phyloP scores from a whole-genome alignment of 2,888 invertebrate species.

The Acleris sparsana region DNA sequence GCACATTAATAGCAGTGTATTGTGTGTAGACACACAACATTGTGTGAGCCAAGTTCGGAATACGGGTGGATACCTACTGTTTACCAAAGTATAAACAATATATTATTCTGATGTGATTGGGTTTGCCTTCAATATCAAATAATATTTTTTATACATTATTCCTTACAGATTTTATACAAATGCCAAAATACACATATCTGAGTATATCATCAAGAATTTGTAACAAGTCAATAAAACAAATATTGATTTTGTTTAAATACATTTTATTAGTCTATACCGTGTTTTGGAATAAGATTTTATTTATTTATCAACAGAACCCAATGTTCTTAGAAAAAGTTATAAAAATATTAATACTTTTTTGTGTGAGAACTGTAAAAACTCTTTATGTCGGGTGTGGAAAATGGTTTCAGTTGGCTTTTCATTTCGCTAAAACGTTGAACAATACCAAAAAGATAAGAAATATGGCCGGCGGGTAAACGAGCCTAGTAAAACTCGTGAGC shows the following conservation, averaged over 20 bases:
- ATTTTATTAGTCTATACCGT: no score
- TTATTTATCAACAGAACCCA: constrained; percentile 1
- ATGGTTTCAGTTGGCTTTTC: constrained; percentile 33
- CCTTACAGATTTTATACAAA: no score
- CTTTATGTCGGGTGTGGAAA: constrained; percentile 32
- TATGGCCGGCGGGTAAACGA: constrained; percentile 25
- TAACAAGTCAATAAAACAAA: no score
- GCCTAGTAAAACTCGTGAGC: constrained; percentile 27
- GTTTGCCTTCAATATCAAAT: no score
- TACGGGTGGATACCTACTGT: not conserved
- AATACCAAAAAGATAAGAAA: constrained; percentile 35
- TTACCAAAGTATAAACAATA: not conserved
- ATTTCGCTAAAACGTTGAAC: constrained; percentile 35
- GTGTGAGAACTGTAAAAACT: constrained; percentile 31
- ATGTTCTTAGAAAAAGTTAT: not conserved
- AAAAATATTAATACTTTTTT: constrained; percentile 17
- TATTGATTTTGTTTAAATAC: no score
- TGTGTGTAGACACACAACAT: not conserved
- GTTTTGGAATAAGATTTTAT: no score
- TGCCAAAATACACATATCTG: no score
- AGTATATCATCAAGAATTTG: no score
- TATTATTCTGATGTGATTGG: not conserved
- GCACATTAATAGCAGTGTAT: constrained; percentile 6
- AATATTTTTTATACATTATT: no score
- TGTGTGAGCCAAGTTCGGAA: not conserved